phyloP scores from a whole-genome alignment of 2,797 vertebrate genomes.

The Ptychadena robeensis region DNA sequence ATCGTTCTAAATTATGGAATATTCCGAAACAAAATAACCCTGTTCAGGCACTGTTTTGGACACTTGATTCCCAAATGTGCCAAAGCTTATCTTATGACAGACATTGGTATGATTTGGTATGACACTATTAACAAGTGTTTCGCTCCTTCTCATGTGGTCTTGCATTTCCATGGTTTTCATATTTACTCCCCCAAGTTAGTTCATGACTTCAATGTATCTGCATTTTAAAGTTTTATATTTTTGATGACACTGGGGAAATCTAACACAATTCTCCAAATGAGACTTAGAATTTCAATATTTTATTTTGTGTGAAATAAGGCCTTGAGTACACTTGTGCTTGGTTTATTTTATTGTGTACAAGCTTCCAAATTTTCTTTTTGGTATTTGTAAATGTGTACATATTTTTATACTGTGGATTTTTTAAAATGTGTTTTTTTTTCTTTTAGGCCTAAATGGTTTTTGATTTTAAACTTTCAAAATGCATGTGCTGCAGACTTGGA shows the following conservation, averaged over 20 bases:
- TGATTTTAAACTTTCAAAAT: neutral
- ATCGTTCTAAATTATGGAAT: neutral
- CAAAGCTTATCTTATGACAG: neutral
- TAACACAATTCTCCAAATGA: neutral
- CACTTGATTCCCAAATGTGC: neutral
- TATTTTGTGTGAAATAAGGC: neutral
- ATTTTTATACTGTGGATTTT: constrained; percentile 35
- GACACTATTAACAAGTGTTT: neutral
- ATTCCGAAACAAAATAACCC: neutral
- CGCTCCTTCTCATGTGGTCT: neutral
- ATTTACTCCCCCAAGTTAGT: neutral
- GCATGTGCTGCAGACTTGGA: neutral
- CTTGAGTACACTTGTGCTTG: neutral
- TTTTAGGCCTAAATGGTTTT: constrained; percentile 4
- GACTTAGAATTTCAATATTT: constrained; percentile 3
- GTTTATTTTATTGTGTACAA: constrained; percentile 1
- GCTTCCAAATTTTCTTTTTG: neutral
- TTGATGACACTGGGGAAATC: neutral
- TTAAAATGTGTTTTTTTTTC: too few species aligned
- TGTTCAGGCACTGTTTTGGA: neutral
- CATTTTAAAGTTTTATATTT: neutral
- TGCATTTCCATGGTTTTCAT: neutral
- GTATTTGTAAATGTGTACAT: constrained; percentile 45
- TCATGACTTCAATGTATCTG: neutral
- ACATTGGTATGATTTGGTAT: neutral